phyloP scores from a whole-genome alignment of 2,888 invertebrate genomes.

The Itoplectis maculator region DNA sequence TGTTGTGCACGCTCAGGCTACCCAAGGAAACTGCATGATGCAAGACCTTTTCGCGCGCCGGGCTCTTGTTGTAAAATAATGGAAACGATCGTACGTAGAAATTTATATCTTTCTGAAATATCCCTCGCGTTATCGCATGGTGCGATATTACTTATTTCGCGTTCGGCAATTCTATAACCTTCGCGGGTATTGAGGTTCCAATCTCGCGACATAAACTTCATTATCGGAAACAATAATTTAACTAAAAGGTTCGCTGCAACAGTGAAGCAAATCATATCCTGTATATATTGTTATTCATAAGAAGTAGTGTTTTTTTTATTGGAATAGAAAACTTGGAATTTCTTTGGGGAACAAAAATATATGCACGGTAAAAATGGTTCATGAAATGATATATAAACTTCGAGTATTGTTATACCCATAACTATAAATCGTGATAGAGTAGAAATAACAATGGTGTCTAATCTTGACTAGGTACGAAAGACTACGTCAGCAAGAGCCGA shows the following conservation, averaged over 20 bases:
- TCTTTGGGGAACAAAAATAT: too few relatives aligned
- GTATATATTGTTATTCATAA: too few relatives aligned
- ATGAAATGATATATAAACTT: too few relatives aligned
- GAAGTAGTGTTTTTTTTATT: too few relatives aligned
- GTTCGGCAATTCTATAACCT: constrained; percentile 7
- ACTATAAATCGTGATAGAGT: background rate
- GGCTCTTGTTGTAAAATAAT: constrained; percentile 22
- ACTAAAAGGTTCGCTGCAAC: background rate
- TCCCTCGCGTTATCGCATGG: constrained; percentile 1
- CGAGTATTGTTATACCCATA: too few relatives aligned
- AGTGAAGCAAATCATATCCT: too few relatives aligned
- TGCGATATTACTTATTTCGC: constrained; percentile 10
- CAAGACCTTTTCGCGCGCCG: constrained; percentile 10
- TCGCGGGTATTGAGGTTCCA: background rate
- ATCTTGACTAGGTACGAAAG: constrained; percentile 75
- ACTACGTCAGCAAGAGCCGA: constrained; percentile 73
- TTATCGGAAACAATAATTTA: background rate
- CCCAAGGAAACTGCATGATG: constrained; percentile 45
- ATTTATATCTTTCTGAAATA: constrained; percentile 27
- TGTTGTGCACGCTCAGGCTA: constrained; percentile 25
- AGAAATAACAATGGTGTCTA: constrained; percentile 10
- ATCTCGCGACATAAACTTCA: background rate
- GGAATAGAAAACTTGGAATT: too few relatives aligned
- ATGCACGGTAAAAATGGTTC: too few relatives aligned
- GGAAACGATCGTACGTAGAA: constrained; percentile 24